Evolutionary conservation across 2,888 invertebrate species (phyloP), one percentile per base, ranked within the genome.

Genomic region (Phyllotreta striolata): DNA sequence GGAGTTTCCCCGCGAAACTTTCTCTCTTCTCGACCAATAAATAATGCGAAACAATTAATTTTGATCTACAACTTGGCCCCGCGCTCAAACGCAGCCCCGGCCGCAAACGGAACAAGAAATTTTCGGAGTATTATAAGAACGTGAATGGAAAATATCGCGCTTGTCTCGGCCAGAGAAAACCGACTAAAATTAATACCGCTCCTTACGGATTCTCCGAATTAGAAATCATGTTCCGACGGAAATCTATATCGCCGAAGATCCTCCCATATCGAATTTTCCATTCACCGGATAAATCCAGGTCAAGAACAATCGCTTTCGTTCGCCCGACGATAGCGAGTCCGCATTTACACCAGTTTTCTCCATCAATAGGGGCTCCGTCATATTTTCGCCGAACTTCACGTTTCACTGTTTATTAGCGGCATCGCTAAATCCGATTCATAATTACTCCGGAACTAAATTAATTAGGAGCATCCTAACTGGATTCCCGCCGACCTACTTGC

Each of bases 121-220:
- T 44, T 56, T 55, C 58, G 43, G 62, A 62, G 13, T 51, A 57
- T 52, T 56, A 64, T 54, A 47, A 51, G 49, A 55, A 40, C 6
- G 14, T 54, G 59, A 60, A 66, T 55, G 51, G 66, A 59, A 66
- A 63, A 64, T 49, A 55, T 55, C 47, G 49, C 60, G 64, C 55
- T 66, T 64, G 67, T 67, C 62, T 59, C 61, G 52, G 62, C 51
- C 67, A 67, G 64, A 67, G 59, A 43, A 41, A 43, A 41, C 14
- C 14, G 41, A 62, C 58, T 62, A 58, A 58, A 67, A 67, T 67
- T 67, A 67, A 67, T 64, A 62, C 59, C 47, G 35, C 58, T 63
- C 58, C 63, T 63, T 63, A 63, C 63, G 54, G 54, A 40, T 63
- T 63, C 63, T 52, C 63, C 39, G 54, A 63, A 49, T 63, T 63